Base-by-base conservation (phyloP, 2,113 vertebrate genomes). In the Cyanocitta stelleri region DNA sequence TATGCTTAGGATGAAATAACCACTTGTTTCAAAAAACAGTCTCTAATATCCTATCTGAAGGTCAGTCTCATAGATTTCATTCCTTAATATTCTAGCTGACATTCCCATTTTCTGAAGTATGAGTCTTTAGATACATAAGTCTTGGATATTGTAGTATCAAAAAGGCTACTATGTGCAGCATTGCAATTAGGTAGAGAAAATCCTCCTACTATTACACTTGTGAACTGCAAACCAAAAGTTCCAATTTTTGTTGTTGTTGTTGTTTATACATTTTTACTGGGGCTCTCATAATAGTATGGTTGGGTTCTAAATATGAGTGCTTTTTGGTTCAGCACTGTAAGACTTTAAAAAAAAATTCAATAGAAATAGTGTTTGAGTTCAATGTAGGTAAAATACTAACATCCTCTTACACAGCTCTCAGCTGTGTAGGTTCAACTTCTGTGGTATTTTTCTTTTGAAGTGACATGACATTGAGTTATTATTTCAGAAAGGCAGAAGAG, bases 81-180 rank as follows among this genome's bases (percentile, higher is more conserved):
- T 97, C 84, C 97, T 96, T 97, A 97, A 95, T 95, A 96, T 97
- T 97, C 90, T 94, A 88, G 87, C 80, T 96, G 92, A 95, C 95
- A 91, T 96, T 96, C 90, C 87, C 85, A 95, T 97, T 98, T 97
- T 97, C 94, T 97, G 94, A 98, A 97, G 92, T 85, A 58, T 97
- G 95, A 87, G 92, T 87, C 79, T 96, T 97, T 88, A 94, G 96
- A 89, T 95, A 93, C 52, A 84, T 96, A 95, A 88, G 92, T 96
- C 97, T 97, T 97, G 87, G 96, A 95, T 97, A 97, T 68, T 97
- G 91, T 96, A 80, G 93, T 95, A 93, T 95, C 77, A 89, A 71
- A 93, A 96, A 96, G 59, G 74, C 84, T 94, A 51, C 92, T 93
- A 71, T 80, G 73, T 86, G 74, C 59, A 93, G 94, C 86, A 89